phyloP scores from a whole-genome alignment of 2,113 vertebrate genomes.

The Gallinago media region DNA sequence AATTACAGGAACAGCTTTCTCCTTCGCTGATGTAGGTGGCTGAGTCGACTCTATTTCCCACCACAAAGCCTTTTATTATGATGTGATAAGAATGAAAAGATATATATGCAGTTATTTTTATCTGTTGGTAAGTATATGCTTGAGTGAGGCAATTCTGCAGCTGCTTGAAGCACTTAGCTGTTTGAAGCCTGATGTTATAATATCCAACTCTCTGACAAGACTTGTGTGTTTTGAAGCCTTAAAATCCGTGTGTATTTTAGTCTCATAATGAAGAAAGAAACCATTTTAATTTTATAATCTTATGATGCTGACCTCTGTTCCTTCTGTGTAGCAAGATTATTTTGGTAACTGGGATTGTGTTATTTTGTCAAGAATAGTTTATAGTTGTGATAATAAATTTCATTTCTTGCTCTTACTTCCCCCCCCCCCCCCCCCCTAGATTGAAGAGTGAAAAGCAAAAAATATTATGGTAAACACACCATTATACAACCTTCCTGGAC shows the following conservation, averaged over 20 bases:
- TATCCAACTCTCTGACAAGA: not conserved
- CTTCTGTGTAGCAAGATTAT: not conserved
- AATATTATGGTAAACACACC: rapidly evolving
- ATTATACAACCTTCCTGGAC: not conserved
- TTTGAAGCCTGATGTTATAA: not conserved
- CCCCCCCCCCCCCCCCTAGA: too few relatives aligned
- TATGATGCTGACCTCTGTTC: not conserved
- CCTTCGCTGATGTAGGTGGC: not conserved
- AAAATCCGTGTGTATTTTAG: not conserved
- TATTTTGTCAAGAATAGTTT: not conserved
- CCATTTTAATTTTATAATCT: not conserved
- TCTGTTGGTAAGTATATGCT: not conserved
- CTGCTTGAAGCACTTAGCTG: not conserved
- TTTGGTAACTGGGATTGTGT: not conserved
- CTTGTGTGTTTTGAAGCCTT: not conserved
- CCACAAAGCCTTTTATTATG: not conserved
- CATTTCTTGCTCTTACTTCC: not conserved
- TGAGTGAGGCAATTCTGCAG: not conserved
- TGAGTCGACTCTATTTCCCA: not conserved
- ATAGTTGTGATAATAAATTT: not conserved
- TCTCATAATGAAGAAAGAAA: not conserved
- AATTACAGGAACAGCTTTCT: not conserved
- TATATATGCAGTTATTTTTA: not conserved
- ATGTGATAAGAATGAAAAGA: not conserved
- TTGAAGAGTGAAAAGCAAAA: not conserved